These are phyloP conservation scores for Polyodon spathula DNA, from an alignment of 2,113 vertebrate species.

Conservation along the genomic window DNA sequence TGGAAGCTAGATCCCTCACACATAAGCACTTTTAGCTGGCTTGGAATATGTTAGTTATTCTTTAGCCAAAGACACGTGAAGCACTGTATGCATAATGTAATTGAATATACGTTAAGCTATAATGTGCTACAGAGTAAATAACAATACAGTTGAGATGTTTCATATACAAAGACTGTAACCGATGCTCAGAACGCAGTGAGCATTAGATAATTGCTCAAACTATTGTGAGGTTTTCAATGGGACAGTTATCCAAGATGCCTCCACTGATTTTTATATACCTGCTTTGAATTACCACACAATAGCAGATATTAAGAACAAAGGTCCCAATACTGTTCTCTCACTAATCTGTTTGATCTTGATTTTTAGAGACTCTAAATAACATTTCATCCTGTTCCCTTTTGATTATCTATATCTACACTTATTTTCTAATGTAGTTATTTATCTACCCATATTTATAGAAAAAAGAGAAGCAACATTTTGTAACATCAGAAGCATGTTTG, in stretches of 20 bases:
- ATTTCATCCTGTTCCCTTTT: too few relatives aligned
- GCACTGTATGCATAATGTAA: slow-evolving; percentile 37
- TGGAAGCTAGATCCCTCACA: slow-evolving; percentile 26
- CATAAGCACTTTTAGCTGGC: slow-evolving; percentile 30
- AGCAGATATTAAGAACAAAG: slow-evolving; percentile 56
- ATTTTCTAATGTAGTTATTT: too few relatives aligned
- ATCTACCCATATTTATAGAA: too few relatives aligned
- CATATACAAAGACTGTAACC: slow-evolving; percentile 56
- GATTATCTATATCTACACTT: too few relatives aligned
- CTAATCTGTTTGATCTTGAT: slow-evolving; percentile 44
- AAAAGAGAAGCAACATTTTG: too few relatives aligned
- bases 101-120: slow-evolving; percentile 34
- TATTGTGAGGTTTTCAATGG: slow-evolving; percentile 62
- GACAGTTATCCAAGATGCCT: slow-evolving; percentile 66
- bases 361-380: slow-evolving; percentile 33
- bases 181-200: slow-evolving; percentile 56
- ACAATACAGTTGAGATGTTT: slow-evolving; percentile 46
- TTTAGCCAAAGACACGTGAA: slow-evolving; percentile 20
- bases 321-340: slow-evolving; percentile 49
- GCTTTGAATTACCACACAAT: slow-evolving; percentile 68
- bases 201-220: slow-evolving; percentile 56
- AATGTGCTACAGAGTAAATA: slow-evolving; percentile 39
- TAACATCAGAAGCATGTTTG: too few relatives aligned
- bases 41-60: slow-evolving; percentile 20
- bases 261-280: slow-evolving; percentile 62